These are phyloP conservation scores for Phthorimaea operculella DNA, from an alignment of 1,140 invertebrate genomes.

Conservation along the genomic window DNA sequence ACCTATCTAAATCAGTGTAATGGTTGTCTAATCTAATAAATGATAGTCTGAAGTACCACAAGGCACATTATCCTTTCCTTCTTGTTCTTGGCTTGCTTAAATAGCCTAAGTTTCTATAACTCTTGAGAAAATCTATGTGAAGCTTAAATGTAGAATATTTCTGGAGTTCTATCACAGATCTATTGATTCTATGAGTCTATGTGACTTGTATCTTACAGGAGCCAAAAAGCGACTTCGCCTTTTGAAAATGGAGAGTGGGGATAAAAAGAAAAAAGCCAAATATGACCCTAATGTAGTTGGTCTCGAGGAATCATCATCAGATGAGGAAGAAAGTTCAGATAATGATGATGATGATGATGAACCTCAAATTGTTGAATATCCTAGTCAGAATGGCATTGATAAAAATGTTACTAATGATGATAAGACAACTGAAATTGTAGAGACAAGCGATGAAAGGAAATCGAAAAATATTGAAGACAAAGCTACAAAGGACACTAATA, in stretches of 20 bases:
- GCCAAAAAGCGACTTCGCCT: conserved; percentile 61
- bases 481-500: conserved; percentile 22
- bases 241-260: conserved; percentile 54
- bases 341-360: conserved; percentile 31
- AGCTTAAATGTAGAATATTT: too few species aligned
- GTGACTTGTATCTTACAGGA: too few species aligned
- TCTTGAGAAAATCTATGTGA: too few species aligned
- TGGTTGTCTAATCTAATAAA: too few species aligned
- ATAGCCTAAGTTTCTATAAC: too few species aligned
- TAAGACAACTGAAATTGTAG: conserved; percentile 12
- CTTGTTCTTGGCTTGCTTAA: too few species aligned
- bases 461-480: too few species aligned
- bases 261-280: conserved; percentile 49
- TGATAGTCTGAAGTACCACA: too few species aligned
- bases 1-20: too few species aligned
- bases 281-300: conserved; percentile 77
- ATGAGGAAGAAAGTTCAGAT: conserved; percentile 42
- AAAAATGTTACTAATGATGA: conserved; percentile 17
- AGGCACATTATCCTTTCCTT: too few species aligned
- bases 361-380: conserved; percentile 18
- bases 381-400: conserved; percentile 19
- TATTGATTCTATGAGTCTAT: too few species aligned
- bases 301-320: conserved; percentile 65
- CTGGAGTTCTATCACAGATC: too few species aligned
- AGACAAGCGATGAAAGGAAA: conserved; percentile 16